Conservation (phyloP, 2,888 invertebrate genomes). For the Teleogryllus oceanicus region DNA sequence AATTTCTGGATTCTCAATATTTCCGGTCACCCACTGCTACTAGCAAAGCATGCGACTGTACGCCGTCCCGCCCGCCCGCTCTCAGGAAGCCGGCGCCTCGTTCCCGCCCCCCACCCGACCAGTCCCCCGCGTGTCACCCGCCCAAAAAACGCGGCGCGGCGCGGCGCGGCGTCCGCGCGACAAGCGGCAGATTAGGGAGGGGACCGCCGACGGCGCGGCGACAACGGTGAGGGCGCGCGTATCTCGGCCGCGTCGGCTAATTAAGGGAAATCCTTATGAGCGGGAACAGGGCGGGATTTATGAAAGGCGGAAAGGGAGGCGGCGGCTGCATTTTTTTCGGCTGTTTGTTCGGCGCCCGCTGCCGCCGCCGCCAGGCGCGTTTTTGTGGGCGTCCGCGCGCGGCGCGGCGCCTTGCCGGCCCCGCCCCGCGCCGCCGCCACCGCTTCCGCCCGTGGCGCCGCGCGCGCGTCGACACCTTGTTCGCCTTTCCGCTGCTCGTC, state of each 20-base stretch:
- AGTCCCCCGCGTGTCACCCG: not conserved
- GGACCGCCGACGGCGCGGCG: not conserved
- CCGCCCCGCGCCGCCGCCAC: not conserved
- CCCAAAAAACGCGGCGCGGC: not conserved
- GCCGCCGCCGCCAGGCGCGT: not conserved
- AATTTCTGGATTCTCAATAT: no score
- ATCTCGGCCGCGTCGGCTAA: not conserved
- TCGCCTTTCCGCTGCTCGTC: no score
- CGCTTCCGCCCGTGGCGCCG: not conserved
- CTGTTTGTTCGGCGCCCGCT: not conserved
- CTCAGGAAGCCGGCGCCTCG: no score
- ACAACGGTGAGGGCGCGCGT: not conserved
- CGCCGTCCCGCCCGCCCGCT: no score
- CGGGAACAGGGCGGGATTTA: slow-evolving; percentile 18
- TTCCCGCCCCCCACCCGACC: no score
- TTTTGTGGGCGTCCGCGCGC: not conserved
- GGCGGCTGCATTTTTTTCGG: not conserved
- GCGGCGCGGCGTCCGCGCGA: not conserved
- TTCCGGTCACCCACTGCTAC: no score
- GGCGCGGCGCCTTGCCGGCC: not conserved
- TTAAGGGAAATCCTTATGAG: slow-evolving; percentile 18
- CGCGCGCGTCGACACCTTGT: not conserved
- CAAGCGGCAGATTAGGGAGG: not conserved
- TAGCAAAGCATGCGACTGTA: no score
- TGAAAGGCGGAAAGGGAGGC: not conserved